A percentile compares a stretch with the other conserved stretches of the same genome.
Evolutionary conservation across 2,888 invertebrate species (phyloP).

Genomic region (Hofmannophila pseudospretella): DNA sequence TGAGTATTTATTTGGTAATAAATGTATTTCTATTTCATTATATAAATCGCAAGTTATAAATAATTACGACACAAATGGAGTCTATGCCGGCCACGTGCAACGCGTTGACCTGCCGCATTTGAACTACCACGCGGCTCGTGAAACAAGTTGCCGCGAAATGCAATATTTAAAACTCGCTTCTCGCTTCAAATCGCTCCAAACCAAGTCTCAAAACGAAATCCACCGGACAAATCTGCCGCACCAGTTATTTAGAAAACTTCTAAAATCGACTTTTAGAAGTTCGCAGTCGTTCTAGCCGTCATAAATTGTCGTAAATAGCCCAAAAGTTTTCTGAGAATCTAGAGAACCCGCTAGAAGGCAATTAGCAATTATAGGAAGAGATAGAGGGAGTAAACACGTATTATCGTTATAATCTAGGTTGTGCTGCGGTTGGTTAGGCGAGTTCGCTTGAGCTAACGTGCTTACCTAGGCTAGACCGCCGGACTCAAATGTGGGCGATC

Average conservation of each 20-base stretch:
- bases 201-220: conserved; percentile 21
- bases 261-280: conserved; percentile 22
- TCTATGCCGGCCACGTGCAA: too few relatives aligned
- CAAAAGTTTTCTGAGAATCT: conserved; percentile 34
- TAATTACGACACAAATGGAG: too few relatives aligned
- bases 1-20: too few relatives aligned
- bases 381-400: conserved; percentile 9
- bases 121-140: too few relatives aligned
- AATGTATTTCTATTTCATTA: too few relatives aligned
- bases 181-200: too few relatives aligned
- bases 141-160: too few relatives aligned
- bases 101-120: too few relatives aligned
- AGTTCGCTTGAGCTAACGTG: neutral
- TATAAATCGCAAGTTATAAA: too few relatives aligned
- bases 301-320: conserved; percentile 40
- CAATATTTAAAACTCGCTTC: too few relatives aligned
- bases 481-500: too few relatives aligned
- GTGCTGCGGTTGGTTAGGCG: conserved; percentile 15
- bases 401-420: conserved; percentile 8
- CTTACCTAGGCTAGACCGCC: too few relatives aligned
- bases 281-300: conserved; percentile 14
- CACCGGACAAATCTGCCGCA: conserved; percentile 27
- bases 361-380: conserved; percentile 22
- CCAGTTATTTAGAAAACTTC: conserved; percentile 29
- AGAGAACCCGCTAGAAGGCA: conserved; percentile 25